Base-by-base conservation (phyloP, 2,888 invertebrate species). In the Calliphora vomitoria region DNA sequence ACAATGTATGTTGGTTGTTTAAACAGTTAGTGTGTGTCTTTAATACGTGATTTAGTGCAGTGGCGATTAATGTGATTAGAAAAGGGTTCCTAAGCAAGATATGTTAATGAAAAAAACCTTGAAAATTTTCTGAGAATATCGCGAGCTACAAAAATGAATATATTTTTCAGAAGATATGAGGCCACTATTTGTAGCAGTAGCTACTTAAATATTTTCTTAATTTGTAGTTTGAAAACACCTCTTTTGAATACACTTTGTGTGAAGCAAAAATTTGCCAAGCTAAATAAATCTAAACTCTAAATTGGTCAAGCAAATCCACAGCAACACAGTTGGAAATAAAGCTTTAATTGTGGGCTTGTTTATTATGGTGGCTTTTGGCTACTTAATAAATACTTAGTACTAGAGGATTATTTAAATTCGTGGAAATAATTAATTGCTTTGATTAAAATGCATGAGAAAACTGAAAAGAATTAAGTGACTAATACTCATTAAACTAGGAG, bases 1-100 rank as follows among this genome's bases (percentile, higher is more conserved):
- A 69, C 53, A 53, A 35, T 71, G 71, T 35, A 71, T 35, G 50
- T 71, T 71, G 71, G 71, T 71, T 53, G 71, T 71, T 71, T 35
- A 71, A 53, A 71, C 50, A 53, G 71, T 71, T 53, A 71, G 35
- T 71, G 50, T 50, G 53, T 71, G 71, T 35, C 10, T 50, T 71
- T 38, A 53, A 35, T 55, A 72, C 71, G 71, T 72, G 53, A 72
- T 72, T 35, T 55, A 69, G 71, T 55, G 8, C 20, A 38, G 38
- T 55, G 35, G 20, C 18, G 55, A 38, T 72, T 18, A 38, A 11
- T 38, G 38, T 50, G 25, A 31, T 31, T 8, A 55, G n/a, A 11
- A 72, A 38, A 72, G 35, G 55, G 71, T 72, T 18, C 20, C 13
- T 0, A 3, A 66, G 15, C 10, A 66, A 20, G 20, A 41, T 11